Evolutionary conservation across 2,888 invertebrate species (phyloP).

Genomic region (Epinotia brunnichana): DNA sequence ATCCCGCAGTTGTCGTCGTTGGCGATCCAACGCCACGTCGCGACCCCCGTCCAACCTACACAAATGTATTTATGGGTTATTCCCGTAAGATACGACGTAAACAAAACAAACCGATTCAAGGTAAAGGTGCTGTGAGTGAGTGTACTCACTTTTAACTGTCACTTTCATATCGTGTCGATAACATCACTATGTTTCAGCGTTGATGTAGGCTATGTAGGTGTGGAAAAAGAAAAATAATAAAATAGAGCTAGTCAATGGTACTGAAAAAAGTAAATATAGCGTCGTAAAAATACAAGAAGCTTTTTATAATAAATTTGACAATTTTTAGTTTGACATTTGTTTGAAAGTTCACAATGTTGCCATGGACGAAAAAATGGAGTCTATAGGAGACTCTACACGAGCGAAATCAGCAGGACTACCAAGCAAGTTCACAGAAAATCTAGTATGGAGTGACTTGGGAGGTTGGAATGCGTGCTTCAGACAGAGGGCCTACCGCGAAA

Average conservation of each 20-base stretch:
- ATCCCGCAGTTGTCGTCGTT: conserved; percentile 99
- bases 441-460: too few relatives aligned
- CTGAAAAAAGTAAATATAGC: background rate
- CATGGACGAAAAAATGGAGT: background rate
- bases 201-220: background rate
- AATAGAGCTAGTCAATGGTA: background rate
- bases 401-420: too few relatives aligned
- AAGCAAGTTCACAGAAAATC: too few relatives aligned
- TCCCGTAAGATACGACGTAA: conserved; percentile 30
- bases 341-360: background rate
- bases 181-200: conserved; percentile 46
- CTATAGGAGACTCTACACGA: too few relatives aligned
- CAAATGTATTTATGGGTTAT: conserved; percentile 42
- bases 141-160: conserved; percentile 84
- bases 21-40: conserved; percentile 99
- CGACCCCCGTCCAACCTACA: conserved; percentile 96
- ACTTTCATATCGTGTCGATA: conserved; percentile 81
- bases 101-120: conserved; percentile 25
- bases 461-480: too few relatives aligned
- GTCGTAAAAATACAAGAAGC: background rate
- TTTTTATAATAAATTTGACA: background rate
- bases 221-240: background rate
- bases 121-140: background rate
- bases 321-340: background rate
- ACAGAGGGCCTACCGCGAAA: too few relatives aligned